phyloP scores from a whole-genome alignment of 2,888 invertebrate genomes.

The Automeris io region DNA sequence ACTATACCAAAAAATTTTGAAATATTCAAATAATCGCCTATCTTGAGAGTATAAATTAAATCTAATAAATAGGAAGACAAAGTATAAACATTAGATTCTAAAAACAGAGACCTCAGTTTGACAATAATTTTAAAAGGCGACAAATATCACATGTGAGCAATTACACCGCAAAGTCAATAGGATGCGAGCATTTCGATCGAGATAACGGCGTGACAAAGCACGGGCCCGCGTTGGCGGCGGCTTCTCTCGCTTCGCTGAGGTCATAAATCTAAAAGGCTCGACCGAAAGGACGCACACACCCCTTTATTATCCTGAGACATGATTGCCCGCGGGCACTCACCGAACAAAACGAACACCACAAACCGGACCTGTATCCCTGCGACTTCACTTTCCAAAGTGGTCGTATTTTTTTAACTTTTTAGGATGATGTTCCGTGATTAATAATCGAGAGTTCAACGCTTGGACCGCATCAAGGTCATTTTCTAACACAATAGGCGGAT shows the following conservation, averaged over 20 bases:
- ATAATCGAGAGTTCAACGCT: slow-evolving; percentile 39
- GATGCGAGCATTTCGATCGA: slow-evolving; percentile 37
- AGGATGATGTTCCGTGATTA: slow-evolving; percentile 19
- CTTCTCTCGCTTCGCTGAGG: slow-evolving; percentile 35
- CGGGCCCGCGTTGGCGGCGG: slow-evolving; percentile 45
- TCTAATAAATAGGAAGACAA: neutral
- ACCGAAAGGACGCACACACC: slow-evolving; percentile 62
- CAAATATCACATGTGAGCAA: slow-evolving; percentile 40
- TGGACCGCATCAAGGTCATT: slow-evolving; percentile 32
- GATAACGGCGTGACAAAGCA: slow-evolving; percentile 66
- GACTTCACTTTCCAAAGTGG: slow-evolving; percentile 44
- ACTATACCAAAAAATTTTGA: neutral
- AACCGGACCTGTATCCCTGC: slow-evolving; percentile 44
- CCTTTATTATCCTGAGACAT: slow-evolving; percentile 73
- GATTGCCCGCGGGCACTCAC: slow-evolving; percentile 68
- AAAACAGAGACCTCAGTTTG: slow-evolving; percentile 3
- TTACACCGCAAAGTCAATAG: slow-evolving; percentile 32
- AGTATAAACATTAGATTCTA: neutral
- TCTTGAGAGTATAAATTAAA: no score
- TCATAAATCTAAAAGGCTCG: slow-evolving; percentile 63
- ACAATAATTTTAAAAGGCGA: slow-evolving; percentile 9
- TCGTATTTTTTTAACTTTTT: slow-evolving; percentile 42
- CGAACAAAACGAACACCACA: slow-evolving; percentile 64
- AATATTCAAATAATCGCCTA: no score
- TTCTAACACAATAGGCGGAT: slow-evolving; percentile 35